Base-by-base conservation (phyloP, 1,140 invertebrate genomes). In the Zophobas atratus region DNA sequence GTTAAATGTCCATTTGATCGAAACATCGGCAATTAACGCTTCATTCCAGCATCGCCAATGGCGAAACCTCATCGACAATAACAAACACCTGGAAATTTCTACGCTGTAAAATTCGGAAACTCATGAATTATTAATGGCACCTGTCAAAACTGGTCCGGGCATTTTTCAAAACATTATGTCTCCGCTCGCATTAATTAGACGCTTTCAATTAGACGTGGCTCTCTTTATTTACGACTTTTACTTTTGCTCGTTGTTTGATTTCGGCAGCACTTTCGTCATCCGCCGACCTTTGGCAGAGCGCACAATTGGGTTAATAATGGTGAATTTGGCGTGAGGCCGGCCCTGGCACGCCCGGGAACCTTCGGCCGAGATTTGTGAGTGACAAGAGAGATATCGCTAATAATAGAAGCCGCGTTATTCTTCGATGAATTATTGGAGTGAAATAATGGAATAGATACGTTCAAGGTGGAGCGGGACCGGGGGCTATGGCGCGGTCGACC, bases 81-180 rank as follows among this genome's bases (percentile, higher is more conserved):
- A 46, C 43, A 32, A 60, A 60, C 60, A 67, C 60, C 60, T 67
- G 60, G 35, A 67, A 67, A 67, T 67, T 67, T 67, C 60, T 67
- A 43, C 60, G 60, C n/a, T 67, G 60, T 67, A 67, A 67, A 67
- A 67, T 67, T 67, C 60, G 60, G 60, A 67, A 67, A 67, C 60
- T 67, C 60, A 67, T 67, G 60, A 67, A 67, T 67, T 67, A 67
- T 67, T 67, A 41, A 67, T 43, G 0, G n/a, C 6, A 41, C 6
- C 38, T 60, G 56, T 60, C 56, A 60, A 36, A 67, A 67, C 60
- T 67, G 39, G 60, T 67, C 60, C 8, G 33, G 6, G 39, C n/a
- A 4, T 67, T 67, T 67, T 67, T 35, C 36, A 67, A 67, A 67
- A 67, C 43, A 67, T 67, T 67, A 51, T 51, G 57, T 63, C 57